phyloP scores from a whole-genome alignment of 1,140 invertebrate species.

The Arion vulgaris region DNA sequence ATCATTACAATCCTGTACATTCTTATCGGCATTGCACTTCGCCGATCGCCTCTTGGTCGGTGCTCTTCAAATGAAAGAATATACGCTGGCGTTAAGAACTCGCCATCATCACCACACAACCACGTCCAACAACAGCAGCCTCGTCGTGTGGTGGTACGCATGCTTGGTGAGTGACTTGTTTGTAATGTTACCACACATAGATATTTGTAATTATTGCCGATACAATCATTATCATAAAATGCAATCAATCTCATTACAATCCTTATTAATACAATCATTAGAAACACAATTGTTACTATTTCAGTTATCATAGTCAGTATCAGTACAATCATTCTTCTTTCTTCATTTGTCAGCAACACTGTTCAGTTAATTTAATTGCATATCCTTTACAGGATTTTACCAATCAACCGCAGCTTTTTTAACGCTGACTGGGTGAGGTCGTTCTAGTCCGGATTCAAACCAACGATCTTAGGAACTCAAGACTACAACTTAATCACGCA shows the following conservation, averaged over 20 bases:
- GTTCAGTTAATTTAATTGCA: too few relatives aligned
- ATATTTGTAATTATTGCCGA: too few relatives aligned
- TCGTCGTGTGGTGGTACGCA: slow-evolving; percentile 58
- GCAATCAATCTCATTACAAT: not conserved
- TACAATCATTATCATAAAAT: too few relatives aligned
- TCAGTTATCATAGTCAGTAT: slow-evolving; percentile 13
- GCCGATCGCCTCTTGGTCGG: slow-evolving; percentile 57
- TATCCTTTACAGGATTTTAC: too few relatives aligned
- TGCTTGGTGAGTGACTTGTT: slow-evolving; percentile 55
- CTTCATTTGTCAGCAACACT: too few relatives aligned
- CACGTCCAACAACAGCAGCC: slow-evolving; percentile 45
- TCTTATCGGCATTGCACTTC: slow-evolving; percentile 69
- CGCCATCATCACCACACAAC: not conserved
- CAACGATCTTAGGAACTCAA: too few relatives aligned
- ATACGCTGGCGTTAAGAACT: not conserved
- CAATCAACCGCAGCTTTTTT: too few relatives aligned
- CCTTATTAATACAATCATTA: slow-evolving; percentile 19
- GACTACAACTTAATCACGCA: too few relatives aligned
- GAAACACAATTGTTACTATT: slow-evolving; percentile 16
- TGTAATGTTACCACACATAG: too few relatives aligned
- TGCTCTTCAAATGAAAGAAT: slow-evolving; percentile 48
- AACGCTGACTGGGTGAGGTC: too few relatives aligned
- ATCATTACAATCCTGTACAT: slow-evolving; percentile 72
- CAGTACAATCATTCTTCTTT: not conserved
- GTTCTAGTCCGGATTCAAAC: too few relatives aligned